Evolutionary conservation across 2,888 invertebrate genomes (phyloP).

Genomic region (Acanthosepion lycidas): DNA sequence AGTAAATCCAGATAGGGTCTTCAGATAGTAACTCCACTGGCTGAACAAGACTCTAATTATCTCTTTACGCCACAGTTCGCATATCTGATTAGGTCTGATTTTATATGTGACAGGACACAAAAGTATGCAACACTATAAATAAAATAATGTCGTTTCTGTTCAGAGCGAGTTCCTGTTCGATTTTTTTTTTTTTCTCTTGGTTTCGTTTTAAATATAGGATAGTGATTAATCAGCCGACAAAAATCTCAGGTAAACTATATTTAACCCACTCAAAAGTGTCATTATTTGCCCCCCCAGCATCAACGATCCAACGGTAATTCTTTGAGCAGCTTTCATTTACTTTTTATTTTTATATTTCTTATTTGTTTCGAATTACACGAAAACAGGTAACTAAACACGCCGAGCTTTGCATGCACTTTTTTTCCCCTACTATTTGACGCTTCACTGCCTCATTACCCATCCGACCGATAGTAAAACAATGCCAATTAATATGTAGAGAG

Average conservation of each 20-base stretch:
- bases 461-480: too few species aligned
- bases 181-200: not conserved
- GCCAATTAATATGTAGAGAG: too few species aligned
- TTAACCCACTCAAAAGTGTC: not conserved
- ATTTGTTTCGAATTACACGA: constrained; percentile 1
- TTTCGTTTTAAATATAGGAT: not conserved
- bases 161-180: not conserved
- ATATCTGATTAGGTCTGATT: too few species aligned
- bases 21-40: too few species aligned
- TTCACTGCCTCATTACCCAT: not conserved
- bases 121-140: too few species aligned
- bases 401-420: not conserved
- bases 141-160: too few species aligned
- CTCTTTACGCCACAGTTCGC: too few species aligned
- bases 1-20: too few species aligned
- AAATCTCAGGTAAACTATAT: constrained; percentile 33
- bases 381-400: not conserved
- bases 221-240: not conserved
- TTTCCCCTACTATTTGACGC: not conserved
- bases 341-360: not conserved
- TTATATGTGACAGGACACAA: too few species aligned
- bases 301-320: not conserved
- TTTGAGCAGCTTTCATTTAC: too few species aligned
- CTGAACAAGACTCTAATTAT: too few species aligned
- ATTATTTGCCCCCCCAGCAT: not conserved